Conservation (phyloP, 2,888 invertebrate genomes). For the Cepaea hortensis region DNA sequence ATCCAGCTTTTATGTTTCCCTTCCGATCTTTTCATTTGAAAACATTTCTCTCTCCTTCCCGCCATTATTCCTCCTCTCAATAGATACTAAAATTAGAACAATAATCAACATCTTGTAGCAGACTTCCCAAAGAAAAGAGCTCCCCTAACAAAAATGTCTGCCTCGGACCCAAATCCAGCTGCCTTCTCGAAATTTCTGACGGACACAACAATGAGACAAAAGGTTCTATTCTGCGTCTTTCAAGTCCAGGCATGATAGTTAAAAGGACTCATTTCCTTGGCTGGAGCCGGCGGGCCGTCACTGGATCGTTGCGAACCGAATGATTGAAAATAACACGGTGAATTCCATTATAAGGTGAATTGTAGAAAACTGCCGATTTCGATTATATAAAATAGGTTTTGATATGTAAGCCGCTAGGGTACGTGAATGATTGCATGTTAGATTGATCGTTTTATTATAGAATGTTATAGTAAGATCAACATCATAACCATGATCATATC, state of each 20-base stretch:
- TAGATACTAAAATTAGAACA: conserved; percentile 11
- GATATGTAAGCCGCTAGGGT: too few species aligned
- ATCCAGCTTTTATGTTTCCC: too few species aligned
- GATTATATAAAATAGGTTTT: too few species aligned
- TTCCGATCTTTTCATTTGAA: background rate
- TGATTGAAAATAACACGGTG: background rate
- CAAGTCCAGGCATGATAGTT: conserved; percentile 9
- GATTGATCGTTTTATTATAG: too few species aligned
- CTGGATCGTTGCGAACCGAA: background rate
- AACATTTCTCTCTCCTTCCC: background rate
- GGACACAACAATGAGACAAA: conserved; percentile 35
- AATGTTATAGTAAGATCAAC: too few species aligned
- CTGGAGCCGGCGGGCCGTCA: background rate
- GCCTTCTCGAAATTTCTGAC: conserved; percentile 30
- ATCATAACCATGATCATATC: too few species aligned
- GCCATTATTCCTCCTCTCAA: background rate
- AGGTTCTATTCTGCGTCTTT: conserved; percentile 22
- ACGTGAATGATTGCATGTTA: too few species aligned
- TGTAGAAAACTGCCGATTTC: too few species aligned
- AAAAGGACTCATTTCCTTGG: conserved; percentile 36
- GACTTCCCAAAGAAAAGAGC: background rate
- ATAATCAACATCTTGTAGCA: background rate
- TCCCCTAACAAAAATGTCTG: background rate
- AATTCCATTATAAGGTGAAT: background rate
- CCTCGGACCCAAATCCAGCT: conserved; percentile 16